Evolutionary conservation across 2,113 vertebrate species (phyloP), one percentile per base, ranked within the genome.

Genomic region (Cyprinodon tularosa): DNA sequence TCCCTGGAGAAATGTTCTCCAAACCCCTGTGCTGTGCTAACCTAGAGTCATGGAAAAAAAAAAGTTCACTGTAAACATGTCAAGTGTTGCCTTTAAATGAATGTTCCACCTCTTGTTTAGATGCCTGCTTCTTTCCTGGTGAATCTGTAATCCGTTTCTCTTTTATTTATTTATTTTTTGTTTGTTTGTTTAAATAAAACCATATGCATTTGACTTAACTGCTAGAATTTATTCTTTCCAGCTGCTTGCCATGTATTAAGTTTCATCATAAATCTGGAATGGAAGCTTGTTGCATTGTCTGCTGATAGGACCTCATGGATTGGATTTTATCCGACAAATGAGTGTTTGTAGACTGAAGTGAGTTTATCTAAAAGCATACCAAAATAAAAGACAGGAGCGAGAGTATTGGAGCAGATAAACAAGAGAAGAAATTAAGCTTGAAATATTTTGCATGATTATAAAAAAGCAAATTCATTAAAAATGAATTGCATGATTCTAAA

Each of bases 21-120:
- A 50, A 5, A 37, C 45, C 12, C 44, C n/a, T n/a, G 39, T 38
- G 14, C 66, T 62, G 22, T 8, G 1, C 44, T 63, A 68, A 69
- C 4, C 14, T 67, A 4, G 20, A 80, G 48, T 77, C 47, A 7
- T 62, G 77, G 64, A 77, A 77, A 82, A 59, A 15, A 1, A 4
- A n/a, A 44, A 15, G 59, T 22, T n/a, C 22, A 62, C 4, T 48
- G 9, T 66, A 15, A 64, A 74, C 53, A 42, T 61, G 62, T 1
- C 38, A 53, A 42, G n/a, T 42, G 67, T 38, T 78, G 17, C 39
- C 4, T 57, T 57, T 20, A 20, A 7, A 6, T 57, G 50, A 5
- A n/a, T 53, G 17, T 53, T n/a, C 50, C 50, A 8, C 15, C 50
- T 53, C 17, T 20, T 57, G 50, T 57, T 57, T 57, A 57, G 50